Evolutionary conservation across 2,113 vertebrate species (phyloP).

Genomic region (Perca schrenkii): DNA sequence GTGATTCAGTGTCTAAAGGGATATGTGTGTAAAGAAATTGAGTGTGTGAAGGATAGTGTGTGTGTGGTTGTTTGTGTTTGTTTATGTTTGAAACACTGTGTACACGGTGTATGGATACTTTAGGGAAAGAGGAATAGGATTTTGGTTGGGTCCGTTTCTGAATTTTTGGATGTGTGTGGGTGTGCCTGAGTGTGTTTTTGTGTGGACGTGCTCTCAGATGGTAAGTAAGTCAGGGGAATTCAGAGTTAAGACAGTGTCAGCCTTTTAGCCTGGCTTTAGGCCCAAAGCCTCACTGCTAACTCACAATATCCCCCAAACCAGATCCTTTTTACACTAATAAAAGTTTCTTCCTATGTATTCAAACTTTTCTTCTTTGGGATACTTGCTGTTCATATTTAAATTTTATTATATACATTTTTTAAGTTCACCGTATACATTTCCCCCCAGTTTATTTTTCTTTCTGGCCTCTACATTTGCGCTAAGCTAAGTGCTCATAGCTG

Average conservation of each 20-base stretch:
- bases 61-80: constrained; percentile 29
- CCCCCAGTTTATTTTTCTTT: background rate
- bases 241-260: constrained; percentile 43
- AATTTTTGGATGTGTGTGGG: constrained; percentile 56
- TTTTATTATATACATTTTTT: background rate
- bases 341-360: constrained; percentile 4
- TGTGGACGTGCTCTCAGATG: constrained; percentile 31
- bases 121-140: constrained; percentile 27
- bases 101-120: constrained; percentile 30
- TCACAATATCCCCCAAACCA: constrained; percentile 4
- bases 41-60: constrained; percentile 21
- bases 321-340: constrained; percentile 12
- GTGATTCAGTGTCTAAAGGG: constrained; percentile 30
- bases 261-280: constrained; percentile 51
- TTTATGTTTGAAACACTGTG: constrained; percentile 33
- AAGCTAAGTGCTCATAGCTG: background rate
- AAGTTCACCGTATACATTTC: background rate
- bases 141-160: constrained; percentile 54
- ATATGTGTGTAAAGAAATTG: constrained; percentile 15
- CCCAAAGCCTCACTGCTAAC: constrained; percentile 41
- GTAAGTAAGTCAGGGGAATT: constrained; percentile 51
- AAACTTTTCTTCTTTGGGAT: background rate
- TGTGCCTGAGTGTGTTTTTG: constrained; percentile 31
- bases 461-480: background rate
- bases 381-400: background rate